phyloP scores from a whole-genome alignment of 2,888 invertebrate genomes.

The Cosmia trapezina region DNA sequence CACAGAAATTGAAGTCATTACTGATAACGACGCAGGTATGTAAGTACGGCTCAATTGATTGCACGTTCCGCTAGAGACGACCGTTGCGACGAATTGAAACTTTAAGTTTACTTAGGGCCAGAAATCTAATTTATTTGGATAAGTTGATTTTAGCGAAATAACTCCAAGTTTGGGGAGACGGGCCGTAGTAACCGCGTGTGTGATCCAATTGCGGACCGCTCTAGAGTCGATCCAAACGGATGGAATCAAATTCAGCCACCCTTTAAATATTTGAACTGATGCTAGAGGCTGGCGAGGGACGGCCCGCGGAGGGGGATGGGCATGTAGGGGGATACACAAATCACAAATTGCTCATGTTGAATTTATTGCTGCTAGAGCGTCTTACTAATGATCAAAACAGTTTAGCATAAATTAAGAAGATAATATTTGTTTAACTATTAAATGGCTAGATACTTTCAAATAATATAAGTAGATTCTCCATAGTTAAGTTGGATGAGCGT shows the following conservation, averaged over 20 bases:
- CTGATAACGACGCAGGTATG: not conserved
- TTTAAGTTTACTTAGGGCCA: slow-evolving; percentile 82
- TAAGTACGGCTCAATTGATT: not conserved
- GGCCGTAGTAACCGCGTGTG: slow-evolving; percentile 81
- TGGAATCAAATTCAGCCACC: slow-evolving; percentile 85
- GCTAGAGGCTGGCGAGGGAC: slow-evolving; percentile 71
- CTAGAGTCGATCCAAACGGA: slow-evolving; percentile 74
- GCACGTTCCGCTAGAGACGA: not conserved
- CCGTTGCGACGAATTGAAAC: slow-evolving; percentile 44
- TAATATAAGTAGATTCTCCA: slow-evolving; percentile 40
- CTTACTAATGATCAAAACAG: slow-evolving; percentile 16
- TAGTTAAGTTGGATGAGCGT: slow-evolving; percentile 58
- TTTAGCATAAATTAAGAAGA: not conserved
- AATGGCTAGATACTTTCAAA: slow-evolving; percentile 6
- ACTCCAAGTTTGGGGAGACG: slow-evolving; percentile 72
- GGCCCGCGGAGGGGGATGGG: slow-evolving; percentile 37
- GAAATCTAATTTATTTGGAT: slow-evolving; percentile 84
- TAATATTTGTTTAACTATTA: slow-evolving; percentile 5
- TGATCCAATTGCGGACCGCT: slow-evolving; percentile 87
- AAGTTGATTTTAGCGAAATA: slow-evolving; percentile 85
- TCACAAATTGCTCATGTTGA: slow-evolving; percentile 59
- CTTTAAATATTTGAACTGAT: slow-evolving; percentile 89
- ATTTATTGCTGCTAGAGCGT: slow-evolving; percentile 42
- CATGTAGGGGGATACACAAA: slow-evolving; percentile 51
- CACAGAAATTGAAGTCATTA: not conserved